Base-by-base conservation (phyloP, 1,140 invertebrate species). In the Drosophila malerkotliana region DNA sequence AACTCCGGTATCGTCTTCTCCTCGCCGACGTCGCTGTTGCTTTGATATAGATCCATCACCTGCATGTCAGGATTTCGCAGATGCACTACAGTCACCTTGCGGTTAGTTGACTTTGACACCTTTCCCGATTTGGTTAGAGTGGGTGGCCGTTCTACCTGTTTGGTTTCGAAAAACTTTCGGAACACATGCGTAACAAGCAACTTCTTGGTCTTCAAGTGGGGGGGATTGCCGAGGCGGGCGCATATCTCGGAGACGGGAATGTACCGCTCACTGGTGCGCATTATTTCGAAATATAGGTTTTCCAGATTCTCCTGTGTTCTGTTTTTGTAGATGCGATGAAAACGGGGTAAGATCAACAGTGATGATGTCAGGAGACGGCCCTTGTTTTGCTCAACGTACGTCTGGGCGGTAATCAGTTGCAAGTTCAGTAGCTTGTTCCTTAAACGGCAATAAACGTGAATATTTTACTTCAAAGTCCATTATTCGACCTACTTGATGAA, bases 21-120 rank as follows among this genome's bases (percentile, higher is more conserved):
- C 15, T 95, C 94, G 4, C 92, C 91, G 7, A 93, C 94, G 15
- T 94, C 93, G 8, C 91, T 84, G 10, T 79, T 78, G 3, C 92
- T 92, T 21, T 93, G 93, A 14, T 48, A 67, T 0, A 89, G 26
- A 2, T 89, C 85, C n/a, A 84, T 72, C 1, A 81, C 59, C 9
- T 51, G 61, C 37, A 79, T 28, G 6, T 79, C 30, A 0, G 85
- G 80, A 59, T 89, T 85, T 0, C 85, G 64, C 8, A 89, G 58
- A 7, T 60, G 74, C 3, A 81, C 26, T 3, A 90, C 66, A 0
- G 62, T 49, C 15, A 74, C 66, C 18, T 71, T 80, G 1, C 79
- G 75, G 12, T 12, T 26, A 21, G 60, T 9, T 1, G 63, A 18
- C 12, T 61, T 47, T n/a, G 67, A 71, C 18, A 8, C 9, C 7